phyloP scores from a whole-genome alignment of 2,113 vertebrate species.

The Cervus canadensis region DNA sequence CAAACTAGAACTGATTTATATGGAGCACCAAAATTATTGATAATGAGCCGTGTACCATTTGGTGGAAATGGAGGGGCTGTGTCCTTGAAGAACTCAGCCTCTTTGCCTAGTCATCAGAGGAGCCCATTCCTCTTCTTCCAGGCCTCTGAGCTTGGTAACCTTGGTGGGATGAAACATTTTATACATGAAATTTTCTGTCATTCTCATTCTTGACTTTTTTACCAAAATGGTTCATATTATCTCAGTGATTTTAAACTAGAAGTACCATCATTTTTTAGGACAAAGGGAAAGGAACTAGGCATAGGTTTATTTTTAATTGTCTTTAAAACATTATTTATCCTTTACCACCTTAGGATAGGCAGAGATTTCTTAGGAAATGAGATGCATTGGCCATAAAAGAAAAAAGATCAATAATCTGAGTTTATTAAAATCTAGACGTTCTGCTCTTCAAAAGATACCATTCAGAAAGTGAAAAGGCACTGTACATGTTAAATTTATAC shows the following conservation, averaged over 20 bases:
- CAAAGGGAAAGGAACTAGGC: background rate
- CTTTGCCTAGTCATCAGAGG: background rate
- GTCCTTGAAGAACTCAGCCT: background rate
- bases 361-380: background rate
- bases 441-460: background rate
- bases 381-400: background rate
- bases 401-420: background rate
- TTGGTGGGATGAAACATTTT: background rate
- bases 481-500: background rate
- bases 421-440: slow-evolving; percentile 8
- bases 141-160: background rate
- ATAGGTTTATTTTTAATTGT: background rate
- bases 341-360: background rate
- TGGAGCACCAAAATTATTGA: background rate
- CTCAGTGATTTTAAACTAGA: slow-evolving; percentile 6
- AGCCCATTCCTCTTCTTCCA: background rate
- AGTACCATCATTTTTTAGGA: background rate
- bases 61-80: background rate
- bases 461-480: background rate
- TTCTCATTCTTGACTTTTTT: slow-evolving; percentile 2
- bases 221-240: background rate
- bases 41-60: background rate
- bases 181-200: background rate
- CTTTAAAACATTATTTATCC: background rate
- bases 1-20: background rate